Evolutionary conservation across 2,888 invertebrate species (phyloP).

Genomic region (Caenorhabditis sp.): DNA sequence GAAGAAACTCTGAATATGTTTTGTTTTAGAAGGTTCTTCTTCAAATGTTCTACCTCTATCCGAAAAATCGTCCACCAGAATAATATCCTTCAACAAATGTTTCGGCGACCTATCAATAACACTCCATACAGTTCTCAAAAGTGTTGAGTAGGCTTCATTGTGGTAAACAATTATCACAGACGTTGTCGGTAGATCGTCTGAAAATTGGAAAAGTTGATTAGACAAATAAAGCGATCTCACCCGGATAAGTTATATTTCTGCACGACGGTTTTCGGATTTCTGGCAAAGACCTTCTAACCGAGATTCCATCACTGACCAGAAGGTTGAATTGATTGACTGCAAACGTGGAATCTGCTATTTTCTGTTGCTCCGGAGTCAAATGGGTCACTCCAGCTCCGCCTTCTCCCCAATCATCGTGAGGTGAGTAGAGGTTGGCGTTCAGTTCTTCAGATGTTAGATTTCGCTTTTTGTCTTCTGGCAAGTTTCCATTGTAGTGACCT

Average conservation of each 20-base stretch:
- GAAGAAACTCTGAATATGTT: slow-evolving; percentile 73
- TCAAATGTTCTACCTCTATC: slow-evolving; percentile 86
- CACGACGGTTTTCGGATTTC: slow-evolving; percentile 89
- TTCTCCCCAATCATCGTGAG: slow-evolving; percentile 88
- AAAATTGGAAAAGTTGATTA: not conserved
- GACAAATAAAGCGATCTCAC: slow-evolving; percentile 12
- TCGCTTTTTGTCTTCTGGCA: slow-evolving; percentile 78
- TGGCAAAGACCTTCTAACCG: slow-evolving; percentile 80
- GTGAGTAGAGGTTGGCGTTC: slow-evolving; percentile 82
- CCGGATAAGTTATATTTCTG: slow-evolving; percentile 73
- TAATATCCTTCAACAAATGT: slow-evolving; percentile 90
- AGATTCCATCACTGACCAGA: slow-evolving; percentile 93
- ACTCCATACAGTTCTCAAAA: slow-evolving; percentile 96
- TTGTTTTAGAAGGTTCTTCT: not conserved
- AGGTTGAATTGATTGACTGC: slow-evolving; percentile 98
- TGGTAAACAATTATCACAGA: slow-evolving; percentile 97
- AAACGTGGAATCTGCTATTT: slow-evolving; percentile 94
- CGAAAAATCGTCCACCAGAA: slow-evolving; percentile 98
- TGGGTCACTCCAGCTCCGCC: slow-evolving; percentile 92
- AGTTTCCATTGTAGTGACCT: slow-evolving; percentile 83
- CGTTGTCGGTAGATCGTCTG: slow-evolving; percentile 88
- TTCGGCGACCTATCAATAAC: slow-evolving; percentile 89
- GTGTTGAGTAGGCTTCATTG: slow-evolving; percentile 98
- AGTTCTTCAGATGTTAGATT: slow-evolving; percentile 82
- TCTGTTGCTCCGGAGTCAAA: slow-evolving; percentile 88